Base-by-base conservation (phyloP, 2,113 vertebrate genomes). In the Leiothrix lutea region DNA sequence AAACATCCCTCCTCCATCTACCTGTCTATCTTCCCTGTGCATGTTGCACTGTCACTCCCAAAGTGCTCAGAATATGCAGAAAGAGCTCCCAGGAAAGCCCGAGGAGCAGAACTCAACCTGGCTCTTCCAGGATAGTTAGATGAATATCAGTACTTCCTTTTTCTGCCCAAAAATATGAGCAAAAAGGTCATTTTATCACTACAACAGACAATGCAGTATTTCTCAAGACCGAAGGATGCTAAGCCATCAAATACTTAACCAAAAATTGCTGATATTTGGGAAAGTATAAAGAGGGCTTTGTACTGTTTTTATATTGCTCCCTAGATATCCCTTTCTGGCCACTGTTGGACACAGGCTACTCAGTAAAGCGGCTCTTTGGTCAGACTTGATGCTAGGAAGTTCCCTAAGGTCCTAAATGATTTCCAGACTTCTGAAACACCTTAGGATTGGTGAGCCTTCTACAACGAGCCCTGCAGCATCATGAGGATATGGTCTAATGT, bases 1-100 rank as follows among this genome's bases (percentile, higher is more conserved):
- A 93, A 96, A 94, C 94, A 95, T 80, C 75, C 42, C 88, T 97
- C 83, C 94, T 91, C 92, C 91, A 84, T 88, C 90, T 92, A 95
- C 88, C 94, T 96, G 91, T 80, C 92, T 91, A 60, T 96, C 86
- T 95, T 93, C 60, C 60, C 54, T 54, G 56, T 2, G 42, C 75
- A 80, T 3, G 0, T 42, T 80, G 71, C 40, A 57, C 50, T 86
- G 47, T 58, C 67, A 35, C 69, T 93, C 85, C 71, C 13, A 44
- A 81, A 93, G 40, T 25, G 35, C 54, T 88, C 38, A 45, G 67
- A 86, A 92, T 58, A 92, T 54, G 50, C 42, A 90, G 42, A 90
- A 77, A 91, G 44, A 77, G 28, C 77, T 92, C 64, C 40, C 35
- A 91, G 56, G 75, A 91, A 88, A 74, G 64, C 72, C 72, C 0